Base-by-base conservation (phyloP, 2,888 invertebrate genomes). In the Tupiocoris notatus region DNA sequence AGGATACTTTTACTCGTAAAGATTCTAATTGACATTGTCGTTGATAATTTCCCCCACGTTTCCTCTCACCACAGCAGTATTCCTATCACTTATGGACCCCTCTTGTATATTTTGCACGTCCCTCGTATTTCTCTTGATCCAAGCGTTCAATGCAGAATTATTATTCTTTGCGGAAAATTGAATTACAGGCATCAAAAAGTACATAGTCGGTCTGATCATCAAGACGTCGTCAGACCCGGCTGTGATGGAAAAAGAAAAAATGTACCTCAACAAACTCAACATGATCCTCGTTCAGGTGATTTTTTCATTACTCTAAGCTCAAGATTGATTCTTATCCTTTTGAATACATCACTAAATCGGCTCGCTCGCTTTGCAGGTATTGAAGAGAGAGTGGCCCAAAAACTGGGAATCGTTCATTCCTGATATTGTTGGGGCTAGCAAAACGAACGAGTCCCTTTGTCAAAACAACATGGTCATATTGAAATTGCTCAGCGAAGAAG, bases 401-500 rank as follows among this genome's bases (percentile, higher is more conserved):
- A 98, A 99, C 84, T 99, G 99, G 99, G 96, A 98, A 82, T 92
- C 96, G 24, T 99, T 99, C 85, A 98, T 99, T 82, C 92, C 94
- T 83, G 99, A 99, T 84, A 99, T 99, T 84, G 98, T 99, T 77
- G 99, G 98, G 78, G 96, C 99, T 64, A 97, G 97, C 82, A 97
- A 97, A 87, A 98, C 98, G 23, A 98, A 98, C 84, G 99, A 99
- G 85, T 95, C 96, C 82, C 88, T 99, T 66, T 99, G 99, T 87
- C 98, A 98, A 86, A 99, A 99, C 85, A 99, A 99, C 84, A 99
- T 99, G 98, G 93, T 93, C 24, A 99, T 99, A 82, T 86, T 99
- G 80, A 98, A 98, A 84, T 87, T 99, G 79, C 88, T 99, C 56
- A 97, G 98, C 85, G 99, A 99, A 85, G 99, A 99, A 87, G 94